phyloP scores from a whole-genome alignment of 2,888 invertebrate genomes.

The Tridacna crocea region DNA sequence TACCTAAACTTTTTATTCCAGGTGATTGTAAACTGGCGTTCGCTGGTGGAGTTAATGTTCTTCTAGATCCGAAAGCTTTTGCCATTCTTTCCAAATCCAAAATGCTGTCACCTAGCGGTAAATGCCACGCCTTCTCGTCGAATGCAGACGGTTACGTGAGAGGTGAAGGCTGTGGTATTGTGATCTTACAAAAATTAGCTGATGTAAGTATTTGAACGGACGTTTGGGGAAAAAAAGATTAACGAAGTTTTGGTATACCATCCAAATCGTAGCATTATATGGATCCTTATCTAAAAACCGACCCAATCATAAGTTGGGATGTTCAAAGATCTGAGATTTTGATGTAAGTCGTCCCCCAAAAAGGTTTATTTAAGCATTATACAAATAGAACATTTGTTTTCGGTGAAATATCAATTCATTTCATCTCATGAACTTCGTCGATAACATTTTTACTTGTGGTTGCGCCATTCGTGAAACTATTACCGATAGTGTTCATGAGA shows the following conservation, averaged over 20 bases:
- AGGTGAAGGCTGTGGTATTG: slow-evolving; percentile 63
- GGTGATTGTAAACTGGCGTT: slow-evolving; percentile 67
- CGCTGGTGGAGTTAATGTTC: slow-evolving; percentile 72
- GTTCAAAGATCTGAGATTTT: no score
- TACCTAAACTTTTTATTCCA: slow-evolving; percentile 42
- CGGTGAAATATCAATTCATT: no score
- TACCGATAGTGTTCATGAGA: no score
- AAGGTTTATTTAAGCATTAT: no score
- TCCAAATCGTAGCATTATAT: no score
- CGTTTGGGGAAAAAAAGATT: neutral
- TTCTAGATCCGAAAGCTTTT: slow-evolving; percentile 67
- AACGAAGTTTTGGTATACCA: neutral
- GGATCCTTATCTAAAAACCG: no score
- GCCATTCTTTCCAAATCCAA: slow-evolving; percentile 60
- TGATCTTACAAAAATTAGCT: slow-evolving; percentile 53
- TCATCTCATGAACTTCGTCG: no score
- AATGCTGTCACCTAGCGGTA: slow-evolving; percentile 60
- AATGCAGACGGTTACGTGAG: slow-evolving; percentile 65
- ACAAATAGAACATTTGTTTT: no score
- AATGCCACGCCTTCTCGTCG: slow-evolving; percentile 62
- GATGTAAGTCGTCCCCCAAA: no score
- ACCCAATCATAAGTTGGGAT: no score
- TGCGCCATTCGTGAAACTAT: no score
- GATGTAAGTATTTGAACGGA: slow-evolving; percentile 40
- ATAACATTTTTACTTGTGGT: no score